Evolutionary conservation across 2,888 invertebrate species (phyloP), one percentile per base, ranked within the genome.

Genomic region (Zygaena filipendulae): DNA sequence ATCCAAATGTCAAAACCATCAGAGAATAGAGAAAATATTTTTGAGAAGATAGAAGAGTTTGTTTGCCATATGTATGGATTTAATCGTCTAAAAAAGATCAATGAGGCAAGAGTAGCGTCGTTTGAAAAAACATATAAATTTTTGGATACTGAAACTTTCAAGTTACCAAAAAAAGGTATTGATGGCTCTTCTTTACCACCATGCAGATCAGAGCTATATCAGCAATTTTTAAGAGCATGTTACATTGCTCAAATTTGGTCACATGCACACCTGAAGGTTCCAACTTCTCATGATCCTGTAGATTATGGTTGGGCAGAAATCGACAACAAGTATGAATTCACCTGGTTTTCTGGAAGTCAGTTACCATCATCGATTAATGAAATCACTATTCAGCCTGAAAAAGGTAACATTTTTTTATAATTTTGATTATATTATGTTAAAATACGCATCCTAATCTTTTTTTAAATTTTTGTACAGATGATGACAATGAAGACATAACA

Each of bases 181-280:
- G 47, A 49, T 36, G 45, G 45, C 10, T 47, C 37, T 31, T 40
- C 39, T 33, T 43, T 48, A 35, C 47, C 47, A 37, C 47, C 46
- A 18, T 45, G 45, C 7, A 4, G 7, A 45, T 42, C 47, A 27
- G 40, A 50, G 39, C 36, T 48, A 37, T 36, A 21, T 19, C 45
- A 47, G 30, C 48, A 49, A 23, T 26, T 47, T 23, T 42, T 52
- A 38, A 35, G 52, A 24, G 45, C 49, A 29, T 41, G 22, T 41
- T 51, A 36, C 32, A 47, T 52, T 38, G 40, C 49, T 31, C 41
- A 35, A 29, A 38, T 49, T 29, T 46, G 46, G 44, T 43, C 40
- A 7, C 43, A 45, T 38, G 43, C 45, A 9, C 35, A 48, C n/a
- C n/a, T n/a, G n/a, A n/a, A n/a, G n/a, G n/a, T n/a, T n/a, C n/a